phyloP scores from a whole-genome alignment of 2,113 vertebrate genomes.

The Atlantisia rogersi region DNA sequence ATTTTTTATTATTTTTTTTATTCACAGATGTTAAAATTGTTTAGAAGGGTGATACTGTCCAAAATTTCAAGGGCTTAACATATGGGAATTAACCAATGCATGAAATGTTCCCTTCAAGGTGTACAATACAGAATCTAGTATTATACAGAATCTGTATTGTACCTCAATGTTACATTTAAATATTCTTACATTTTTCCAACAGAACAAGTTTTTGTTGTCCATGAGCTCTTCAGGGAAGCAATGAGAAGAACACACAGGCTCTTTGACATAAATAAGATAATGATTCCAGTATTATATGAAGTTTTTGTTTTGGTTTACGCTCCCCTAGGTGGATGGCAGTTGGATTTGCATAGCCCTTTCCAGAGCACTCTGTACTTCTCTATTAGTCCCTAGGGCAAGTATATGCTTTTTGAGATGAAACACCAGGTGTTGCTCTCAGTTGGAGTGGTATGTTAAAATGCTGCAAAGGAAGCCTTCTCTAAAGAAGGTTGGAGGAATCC shows the following conservation, averaged over 20 bases:
- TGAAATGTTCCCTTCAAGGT: neutral
- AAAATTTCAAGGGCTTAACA: neutral
- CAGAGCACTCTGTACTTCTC: neutral
- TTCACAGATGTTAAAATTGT: neutral
- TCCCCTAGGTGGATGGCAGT: neutral
- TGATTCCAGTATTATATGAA: neutral
- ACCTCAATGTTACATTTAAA: neutral
- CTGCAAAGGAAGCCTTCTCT: neutral
- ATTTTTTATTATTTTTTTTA: neutral
- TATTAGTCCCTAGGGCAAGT: neutral
- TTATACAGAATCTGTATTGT: neutral
- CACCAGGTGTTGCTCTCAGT: conserved; percentile 2
- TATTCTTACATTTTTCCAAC: neutral
- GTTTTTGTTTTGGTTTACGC: neutral
- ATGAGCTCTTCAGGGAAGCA: neutral
- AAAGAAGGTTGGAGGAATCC: neutral
- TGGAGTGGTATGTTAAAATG: neutral
- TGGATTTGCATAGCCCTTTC: conserved; percentile 26
- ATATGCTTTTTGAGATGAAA: neutral
- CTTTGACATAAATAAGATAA: neutral
- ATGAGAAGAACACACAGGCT: neutral
- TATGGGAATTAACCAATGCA: neutral
- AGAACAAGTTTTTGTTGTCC: neutral
- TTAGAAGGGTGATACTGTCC: neutral
- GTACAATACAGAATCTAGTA: too few relatives aligned